Conservation (phyloP, 2,113 vertebrate species). For the Guaruba guarouba region DNA sequence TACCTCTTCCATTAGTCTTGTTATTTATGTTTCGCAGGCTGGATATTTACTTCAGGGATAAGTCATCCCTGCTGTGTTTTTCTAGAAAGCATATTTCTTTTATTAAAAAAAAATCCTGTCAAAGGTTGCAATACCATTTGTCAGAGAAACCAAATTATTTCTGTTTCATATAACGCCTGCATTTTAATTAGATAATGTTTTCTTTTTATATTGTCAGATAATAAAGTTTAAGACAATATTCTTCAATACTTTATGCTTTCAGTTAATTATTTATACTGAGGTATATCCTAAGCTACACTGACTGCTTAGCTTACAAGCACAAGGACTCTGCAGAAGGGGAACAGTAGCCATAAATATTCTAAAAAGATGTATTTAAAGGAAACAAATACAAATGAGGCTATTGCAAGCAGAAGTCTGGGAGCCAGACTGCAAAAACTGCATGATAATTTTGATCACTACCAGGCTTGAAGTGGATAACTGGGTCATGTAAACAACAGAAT, state of each 20-base stretch:
- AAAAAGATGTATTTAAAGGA: slow-evolving; percentile 24
- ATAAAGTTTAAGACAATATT: slow-evolving; percentile 57
- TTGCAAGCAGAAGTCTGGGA: slow-evolving; percentile 21
- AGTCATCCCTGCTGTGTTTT: background rate
- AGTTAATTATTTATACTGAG: slow-evolving; percentile 37
- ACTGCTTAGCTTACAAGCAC: background rate
- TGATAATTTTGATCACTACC: slow-evolving; percentile 30
- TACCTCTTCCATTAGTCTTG: slow-evolving; percentile 44
- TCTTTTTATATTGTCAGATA: slow-evolving; percentile 38
- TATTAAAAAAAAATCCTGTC: slow-evolving; percentile 4
- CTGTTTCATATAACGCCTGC: background rate
- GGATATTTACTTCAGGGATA: slow-evolving; percentile 2
- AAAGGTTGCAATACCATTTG: slow-evolving; percentile 5
- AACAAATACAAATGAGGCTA: slow-evolving; percentile 11
- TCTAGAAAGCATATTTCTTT: background rate
- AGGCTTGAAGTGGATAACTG: slow-evolving; percentile 18
- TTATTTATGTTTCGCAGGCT: slow-evolving; percentile 42
- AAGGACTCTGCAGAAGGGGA: slow-evolving; percentile 10
- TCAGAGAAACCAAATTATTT: slow-evolving; percentile 13
- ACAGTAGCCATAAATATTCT: slow-evolving; percentile 30
- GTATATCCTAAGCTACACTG: background rate
- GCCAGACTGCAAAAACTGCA: background rate
- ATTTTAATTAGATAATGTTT: slow-evolving; percentile 54
- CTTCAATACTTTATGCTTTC: slow-evolving; percentile 49
- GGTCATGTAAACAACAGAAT: slow-evolving; percentile 38